A percentile compares a stretch with the other conserved stretches of the same genome.
Evolutionary conservation across 2,888 invertebrate genomes (phyloP).

Genomic region (Orthosia gracilis): DNA sequence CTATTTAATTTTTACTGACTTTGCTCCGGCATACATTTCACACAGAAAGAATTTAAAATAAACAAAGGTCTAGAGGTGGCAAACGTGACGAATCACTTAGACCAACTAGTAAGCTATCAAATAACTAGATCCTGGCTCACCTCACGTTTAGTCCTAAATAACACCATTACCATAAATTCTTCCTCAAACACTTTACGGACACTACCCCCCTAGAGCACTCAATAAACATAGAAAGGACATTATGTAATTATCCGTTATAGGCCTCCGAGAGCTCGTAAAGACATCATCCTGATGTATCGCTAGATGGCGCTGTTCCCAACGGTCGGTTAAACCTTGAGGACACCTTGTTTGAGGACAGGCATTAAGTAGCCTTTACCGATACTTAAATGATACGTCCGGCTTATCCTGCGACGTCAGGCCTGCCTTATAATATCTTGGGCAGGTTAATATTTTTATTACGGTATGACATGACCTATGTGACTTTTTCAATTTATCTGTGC

Average conservation of each 20-base stretch:
- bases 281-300: slow-evolving; percentile 26
- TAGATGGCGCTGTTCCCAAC: slow-evolving; percentile 39
- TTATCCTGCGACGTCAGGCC: neutral
- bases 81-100: too few species aligned
- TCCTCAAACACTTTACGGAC: slow-evolving; percentile 11
- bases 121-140: neutral
- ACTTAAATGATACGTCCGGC: slow-evolving; percentile 6
- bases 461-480: too few species aligned
- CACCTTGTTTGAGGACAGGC: neutral
- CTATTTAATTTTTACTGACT: too few species aligned
- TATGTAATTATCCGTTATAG: slow-evolving; percentile 53
- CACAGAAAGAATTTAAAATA: too few species aligned
- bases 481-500: too few species aligned
- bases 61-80: too few species aligned
- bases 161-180: slow-evolving; percentile 3
- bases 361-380: slow-evolving; percentile 22
- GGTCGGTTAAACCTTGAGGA: slow-evolving; percentile 7
- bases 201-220: neutral
- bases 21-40: too few species aligned
- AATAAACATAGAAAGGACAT: slow-evolving; percentile 52
- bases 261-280: slow-evolving; percentile 50
- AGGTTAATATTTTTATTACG: slow-evolving; percentile 1
- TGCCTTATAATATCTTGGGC: neutral
- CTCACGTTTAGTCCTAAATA: neutral
- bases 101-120: neutral